These are phyloP conservation scores for Sipha flava DNA, from an alignment of 1,140 invertebrate species.

Conservation along the genomic window DNA sequence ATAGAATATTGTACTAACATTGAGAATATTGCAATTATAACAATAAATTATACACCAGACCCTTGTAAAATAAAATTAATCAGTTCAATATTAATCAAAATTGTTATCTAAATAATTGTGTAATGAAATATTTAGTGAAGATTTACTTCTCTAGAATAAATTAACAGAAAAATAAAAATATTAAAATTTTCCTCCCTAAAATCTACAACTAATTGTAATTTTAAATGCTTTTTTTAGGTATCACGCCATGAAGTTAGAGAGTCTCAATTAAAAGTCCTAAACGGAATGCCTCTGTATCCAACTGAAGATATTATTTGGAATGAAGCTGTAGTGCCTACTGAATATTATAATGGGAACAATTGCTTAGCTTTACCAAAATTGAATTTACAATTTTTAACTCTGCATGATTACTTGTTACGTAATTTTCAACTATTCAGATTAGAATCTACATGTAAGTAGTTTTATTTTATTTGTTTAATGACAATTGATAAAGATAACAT, in stretches of 20 bases:
- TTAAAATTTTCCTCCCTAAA: no score
- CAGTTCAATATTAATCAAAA: no score
- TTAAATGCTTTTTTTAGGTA: conserved; percentile 48
- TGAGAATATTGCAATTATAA: no score
- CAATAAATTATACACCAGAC: no score
- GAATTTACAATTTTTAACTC: conserved; percentile 95
- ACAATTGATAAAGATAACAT: no score
- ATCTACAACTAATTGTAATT: not conserved
- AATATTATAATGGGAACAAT: conserved; percentile 92
- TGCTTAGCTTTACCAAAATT: conserved; percentile 94
- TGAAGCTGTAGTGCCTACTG: conserved; percentile 95
- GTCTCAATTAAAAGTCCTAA: conserved; percentile 89
- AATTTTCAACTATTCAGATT: conserved; percentile 97
- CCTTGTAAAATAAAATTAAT: no score
- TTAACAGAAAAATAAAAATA: no score
- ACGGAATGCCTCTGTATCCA: conserved; percentile 97
- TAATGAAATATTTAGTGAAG: no score
- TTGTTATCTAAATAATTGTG: no score
- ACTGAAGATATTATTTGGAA: conserved; percentile 99
- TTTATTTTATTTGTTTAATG: conserved; percentile 7
- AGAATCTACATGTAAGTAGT: conserved; percentile 87
- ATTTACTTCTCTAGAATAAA: no score
- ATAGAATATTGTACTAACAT: no score
- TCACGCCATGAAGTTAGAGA: conserved; percentile 78
- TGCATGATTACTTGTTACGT: conserved; percentile 94